Evolutionary conservation across 1,140 invertebrate genomes (phyloP), one percentile per base, ranked within the genome.

Genomic region (Aphelinus certus): DNA sequence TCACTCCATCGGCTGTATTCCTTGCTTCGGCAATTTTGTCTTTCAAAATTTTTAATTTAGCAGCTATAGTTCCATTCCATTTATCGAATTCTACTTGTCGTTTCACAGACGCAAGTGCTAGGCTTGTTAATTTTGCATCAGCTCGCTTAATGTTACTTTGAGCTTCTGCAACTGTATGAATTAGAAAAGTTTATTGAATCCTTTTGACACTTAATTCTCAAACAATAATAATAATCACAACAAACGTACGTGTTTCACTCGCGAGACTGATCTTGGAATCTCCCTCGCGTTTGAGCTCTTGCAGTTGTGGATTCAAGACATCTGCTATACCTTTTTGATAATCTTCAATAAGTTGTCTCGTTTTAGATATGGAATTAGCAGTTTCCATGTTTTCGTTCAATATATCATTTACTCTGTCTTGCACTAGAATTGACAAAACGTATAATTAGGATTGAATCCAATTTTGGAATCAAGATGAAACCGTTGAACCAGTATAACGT

Each of bases 1-100:
- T 91, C 88, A 96, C 94, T 61, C 92, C 92, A 64, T 95, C 92
- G 1, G 95, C 95, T 7, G 92, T 92, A 85, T 97, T 95, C 78
- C 91, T 90, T 0, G 95, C 94, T 81, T 94, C 91, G 2, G 90
- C 88, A 67, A 97, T 95, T 83, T 93, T 92, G 80, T 93, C 90
- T 48, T 91, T 90, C 0, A 97, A 87, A 62, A 91, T 90, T 61
- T 91, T 89, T 26, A 97, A 76, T 75, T 93, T 92, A 2, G 88
- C 85, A 0, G 89, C 80, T 46, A 94, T 87, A 0, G 90, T 89
- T 48, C 88, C 86, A 77, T 92, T 93, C 88, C 90, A 94, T 55
- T 88, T 83, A 48, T 89, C 85, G 76, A 92, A 91, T 77, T 91
- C 89, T 9, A 86, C 81, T 73, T 91, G 89, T 9, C 92, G 86